Evolutionary conservation across 2,888 invertebrate genomes (phyloP).

Genomic region (Thymelicus sylvestris): DNA sequence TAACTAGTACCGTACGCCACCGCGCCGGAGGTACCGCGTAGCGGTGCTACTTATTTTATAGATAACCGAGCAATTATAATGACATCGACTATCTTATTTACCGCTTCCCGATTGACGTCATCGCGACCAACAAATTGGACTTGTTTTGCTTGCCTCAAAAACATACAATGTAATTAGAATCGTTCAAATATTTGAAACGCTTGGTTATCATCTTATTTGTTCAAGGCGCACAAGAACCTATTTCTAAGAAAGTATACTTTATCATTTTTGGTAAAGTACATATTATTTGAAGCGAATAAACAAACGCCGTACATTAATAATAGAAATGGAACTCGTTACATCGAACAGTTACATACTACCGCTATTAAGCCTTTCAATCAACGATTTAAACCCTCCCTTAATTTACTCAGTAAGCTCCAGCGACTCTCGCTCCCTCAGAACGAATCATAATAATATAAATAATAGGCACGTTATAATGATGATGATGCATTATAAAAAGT

Average conservation of each 20-base stretch:
- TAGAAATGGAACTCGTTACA: constrained; percentile 13
- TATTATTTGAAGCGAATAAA: background rate
- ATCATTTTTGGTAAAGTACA: background rate
- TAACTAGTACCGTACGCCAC: constrained; percentile 1
- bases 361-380: constrained; percentile 31
- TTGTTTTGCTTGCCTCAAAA: constrained; percentile 26
- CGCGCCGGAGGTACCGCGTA: constrained; percentile 6
- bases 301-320: background rate
- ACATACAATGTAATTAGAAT: constrained; percentile 26
- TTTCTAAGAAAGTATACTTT: background rate
- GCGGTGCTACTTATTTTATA: constrained; percentile 24
- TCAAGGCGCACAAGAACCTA: background rate
- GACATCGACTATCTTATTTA: constrained; percentile 44
- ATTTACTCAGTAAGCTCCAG: constrained; percentile 10
- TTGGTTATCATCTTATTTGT: constrained; percentile 1
- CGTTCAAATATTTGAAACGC: constrained; percentile 40
- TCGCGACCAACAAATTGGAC: constrained; percentile 17
- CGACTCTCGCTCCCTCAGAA: constrained; percentile 21
- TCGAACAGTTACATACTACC: constrained; percentile 12
- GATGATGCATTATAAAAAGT: constrained; percentile 28
- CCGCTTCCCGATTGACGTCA: constrained; percentile 32
- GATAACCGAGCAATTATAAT: constrained; percentile 40
- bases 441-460: constrained; percentile 33
- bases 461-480: constrained; percentile 33
- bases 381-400: constrained; percentile 15